These are phyloP conservation scores for Tenthredo livida DNA, from an alignment of 2,888 invertebrate species.

Conservation along the genomic window DNA sequence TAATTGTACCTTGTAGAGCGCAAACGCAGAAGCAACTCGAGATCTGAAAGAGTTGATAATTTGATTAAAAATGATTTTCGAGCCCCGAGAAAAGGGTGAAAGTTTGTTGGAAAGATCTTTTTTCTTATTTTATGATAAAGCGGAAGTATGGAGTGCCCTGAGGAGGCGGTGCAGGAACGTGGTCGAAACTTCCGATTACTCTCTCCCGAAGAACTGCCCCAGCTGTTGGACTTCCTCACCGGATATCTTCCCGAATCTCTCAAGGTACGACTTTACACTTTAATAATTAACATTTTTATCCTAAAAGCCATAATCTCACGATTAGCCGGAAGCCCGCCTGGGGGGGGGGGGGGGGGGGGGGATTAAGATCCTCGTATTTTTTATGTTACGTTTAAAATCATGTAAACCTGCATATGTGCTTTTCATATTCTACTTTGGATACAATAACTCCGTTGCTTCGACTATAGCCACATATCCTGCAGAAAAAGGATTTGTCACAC, in stretches of 20 bases:
- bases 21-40: not conserved
- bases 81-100: not conserved
- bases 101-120: not conserved
- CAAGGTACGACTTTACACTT: slow-evolving; percentile 83
- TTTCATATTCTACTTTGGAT: not conserved
- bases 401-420: not conserved
- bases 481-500: not conserved
- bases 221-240: slow-evolving; percentile 88
- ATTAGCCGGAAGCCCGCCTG: not conserved
- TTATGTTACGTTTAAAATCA: not conserved
- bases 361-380: not conserved
- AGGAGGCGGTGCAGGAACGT: slow-evolving; percentile 71
- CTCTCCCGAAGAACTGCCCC: slow-evolving; percentile 91
- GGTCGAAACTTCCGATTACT: slow-evolving; percentile 91
- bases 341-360: not conserved
- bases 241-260: slow-evolving; percentile 92
- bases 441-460: not conserved
- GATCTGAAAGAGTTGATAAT: not conserved
- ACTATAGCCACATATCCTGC: too few species aligned
- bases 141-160: slow-evolving; percentile 74
- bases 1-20: not conserved
- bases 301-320: not conserved
- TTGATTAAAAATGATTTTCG: not conserved
- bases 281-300: not conserved
- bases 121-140: slow-evolving; percentile 35